These are phyloP conservation scores for Leucoraja erinaceus DNA, from an alignment of 2,113 vertebrate species.

Conservation along the genomic window DNA sequence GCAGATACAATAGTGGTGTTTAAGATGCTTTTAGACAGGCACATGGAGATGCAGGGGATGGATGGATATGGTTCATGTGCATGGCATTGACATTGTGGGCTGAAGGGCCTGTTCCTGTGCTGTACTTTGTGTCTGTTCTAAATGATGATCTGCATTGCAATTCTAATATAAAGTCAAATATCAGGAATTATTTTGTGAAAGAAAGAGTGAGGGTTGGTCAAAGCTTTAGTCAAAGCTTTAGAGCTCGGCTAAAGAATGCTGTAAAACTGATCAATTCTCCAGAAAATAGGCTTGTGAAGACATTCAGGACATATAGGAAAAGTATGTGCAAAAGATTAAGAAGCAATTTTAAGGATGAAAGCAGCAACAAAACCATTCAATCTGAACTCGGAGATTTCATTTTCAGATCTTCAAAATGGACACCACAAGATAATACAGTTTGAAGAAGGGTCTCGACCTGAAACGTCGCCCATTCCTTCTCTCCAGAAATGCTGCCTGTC, in stretches of 20 bases:
- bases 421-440: neutral
- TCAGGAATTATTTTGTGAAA: neutral
- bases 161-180: neutral
- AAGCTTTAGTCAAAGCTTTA: neutral
- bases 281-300: neutral
- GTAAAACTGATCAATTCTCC: neutral
- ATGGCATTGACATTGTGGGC: no score
- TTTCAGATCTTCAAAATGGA: conserved; percentile 3
- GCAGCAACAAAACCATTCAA: neutral
- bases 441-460: no score
- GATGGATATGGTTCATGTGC: no score
- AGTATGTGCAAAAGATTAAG: neutral
- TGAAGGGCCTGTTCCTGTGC: no score
- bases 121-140: no score
- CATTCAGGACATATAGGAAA: neutral
- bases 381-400: neutral
- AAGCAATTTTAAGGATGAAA: neutral
- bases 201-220: neutral
- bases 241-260: neutral
- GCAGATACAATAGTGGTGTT: no score
- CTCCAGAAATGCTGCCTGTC: neutral
- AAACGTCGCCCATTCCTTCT: no score
- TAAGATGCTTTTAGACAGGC: no score
- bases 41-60: no score
- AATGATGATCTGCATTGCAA: neutral